These are phyloP conservation scores for Ivindomyrus marchei DNA, from an alignment of 2,113 vertebrate species.

Conservation along the genomic window DNA sequence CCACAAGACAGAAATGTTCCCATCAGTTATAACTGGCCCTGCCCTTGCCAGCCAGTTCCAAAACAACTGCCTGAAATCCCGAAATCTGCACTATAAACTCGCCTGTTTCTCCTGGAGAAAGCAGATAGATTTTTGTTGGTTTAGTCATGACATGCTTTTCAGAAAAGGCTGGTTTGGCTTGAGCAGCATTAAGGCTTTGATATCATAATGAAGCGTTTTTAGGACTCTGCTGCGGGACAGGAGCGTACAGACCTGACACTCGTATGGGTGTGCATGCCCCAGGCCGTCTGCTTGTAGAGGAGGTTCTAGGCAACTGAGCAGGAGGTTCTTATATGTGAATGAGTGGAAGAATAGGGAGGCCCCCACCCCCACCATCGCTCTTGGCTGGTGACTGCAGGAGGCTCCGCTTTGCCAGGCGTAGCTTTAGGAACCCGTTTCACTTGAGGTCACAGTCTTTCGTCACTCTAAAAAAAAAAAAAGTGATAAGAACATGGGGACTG, in stretches of 20 bases:
- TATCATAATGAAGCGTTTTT: background rate
- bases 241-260: background rate
- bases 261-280: background rate
- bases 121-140: conserved; percentile 1
- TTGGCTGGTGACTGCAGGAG: background rate
- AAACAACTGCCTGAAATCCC: background rate
- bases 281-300: conserved; percentile 35
- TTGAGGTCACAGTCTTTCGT: background rate
- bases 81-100: background rate
- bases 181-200: background rate
- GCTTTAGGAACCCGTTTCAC: background rate
- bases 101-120: background rate
- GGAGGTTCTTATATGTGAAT: background rate
- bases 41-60: conserved; percentile 20
- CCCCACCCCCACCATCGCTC: background rate
- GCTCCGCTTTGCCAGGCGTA: background rate
- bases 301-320: conserved; percentile 29
- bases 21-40: conserved; percentile 36
- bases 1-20: conserved; percentile 41
- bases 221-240: background rate
- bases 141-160: background rate
- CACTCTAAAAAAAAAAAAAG: background rate
- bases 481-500: background rate
- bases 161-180: background rate
- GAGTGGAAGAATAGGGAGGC: background rate